Conservation (phyloP, 2,888 invertebrate genomes). For the Chloroclysta siterata region DNA sequence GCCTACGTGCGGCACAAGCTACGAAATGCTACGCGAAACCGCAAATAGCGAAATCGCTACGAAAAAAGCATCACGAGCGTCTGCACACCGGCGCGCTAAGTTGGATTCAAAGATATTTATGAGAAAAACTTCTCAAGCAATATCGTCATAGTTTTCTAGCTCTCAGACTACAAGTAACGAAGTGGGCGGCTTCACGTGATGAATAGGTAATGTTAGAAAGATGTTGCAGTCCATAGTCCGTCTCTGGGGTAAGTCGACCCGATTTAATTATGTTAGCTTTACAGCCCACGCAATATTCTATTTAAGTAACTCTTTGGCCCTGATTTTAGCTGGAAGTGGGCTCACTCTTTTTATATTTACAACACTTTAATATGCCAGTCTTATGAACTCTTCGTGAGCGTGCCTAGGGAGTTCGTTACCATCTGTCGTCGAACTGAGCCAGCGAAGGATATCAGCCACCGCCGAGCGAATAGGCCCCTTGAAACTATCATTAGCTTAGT, state of each 20-base stretch:
- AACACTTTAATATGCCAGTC: slow-evolving; percentile 21
- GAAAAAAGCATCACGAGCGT: neutral
- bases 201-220: slow-evolving; percentile 68
- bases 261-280: slow-evolving; percentile 62
- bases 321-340: slow-evolving; percentile 36
- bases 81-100: neutral
- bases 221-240: slow-evolving; percentile 49
- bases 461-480: slow-evolving; percentile 39
- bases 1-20: neutral
- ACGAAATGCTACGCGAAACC: slow-evolving; percentile 1
- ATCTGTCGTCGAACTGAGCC: slow-evolving; percentile 35
- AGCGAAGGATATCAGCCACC: slow-evolving; percentile 32
- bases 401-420: slow-evolving; percentile 24
- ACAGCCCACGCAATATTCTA: slow-evolving; percentile 49
- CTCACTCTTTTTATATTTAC: slow-evolving; percentile 23
- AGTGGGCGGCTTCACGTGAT: slow-evolving; percentile 65
- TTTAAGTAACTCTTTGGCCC: slow-evolving; percentile 38
- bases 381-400: slow-evolving; percentile 20
- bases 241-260: slow-evolving; percentile 53
- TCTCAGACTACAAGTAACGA: slow-evolving; percentile 47
- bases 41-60: too few species aligned
- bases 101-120: neutral
- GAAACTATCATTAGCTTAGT: slow-evolving; percentile 46
- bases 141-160: slow-evolving; percentile 2
- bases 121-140: neutral